Evolutionary conservation across 30 jellyfish, hydroid and myxozoan genomes (phyloP), one percentile per base, ranked within the genome.

Genomic region (Sanderia malayensis): DNA sequence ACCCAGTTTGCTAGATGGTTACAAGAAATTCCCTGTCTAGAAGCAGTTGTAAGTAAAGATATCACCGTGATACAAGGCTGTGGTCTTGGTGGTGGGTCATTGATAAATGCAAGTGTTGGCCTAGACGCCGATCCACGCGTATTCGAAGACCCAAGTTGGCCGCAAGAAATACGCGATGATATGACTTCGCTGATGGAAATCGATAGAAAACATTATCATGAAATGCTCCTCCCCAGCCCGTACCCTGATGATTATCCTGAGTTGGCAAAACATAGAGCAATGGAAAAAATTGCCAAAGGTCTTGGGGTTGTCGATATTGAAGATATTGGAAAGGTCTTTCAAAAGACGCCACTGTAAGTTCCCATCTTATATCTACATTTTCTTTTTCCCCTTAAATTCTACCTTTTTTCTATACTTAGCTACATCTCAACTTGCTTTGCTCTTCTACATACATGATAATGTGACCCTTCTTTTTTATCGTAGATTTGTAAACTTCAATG

Each of bases 1-100:
- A n/a, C n/a, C n/a, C n/a, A n/a, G n/a, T n/a, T n/a, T n/a, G n/a
- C n/a, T n/a, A n/a, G n/a, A n/a, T n/a, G n/a, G n/a, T n/a, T n/a
- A n/a, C n/a, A n/a, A n/a, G n/a, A n/a, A n/a, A n/a, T n/a, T n/a
- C n/a, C n/a, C n/a, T n/a, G n/a, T n/a, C n/a, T n/a, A n/a, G n/a
- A 84, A 47, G 76, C 46, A 3, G 57, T 64, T 53, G 86, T 84
- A 24, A 64, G 84, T 47, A 47, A 84, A 2, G 95, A 84, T 55
- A 84, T 84, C 28, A 44, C 95, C 23, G 85, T 84, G 4, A 49
- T 84, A 0, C 83, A 84, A 67, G 95, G 95, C 1, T 84, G 95
- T 55, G 95, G 95, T 6, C 89, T 84, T 47, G 95, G 95, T 8
- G 95, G 95, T 9, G 87, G 92, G 22, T 84, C 95, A 2, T 62